Base-by-base conservation (phyloP, 2,113 vertebrate species). In the Gnathonemus longibarbis region DNA sequence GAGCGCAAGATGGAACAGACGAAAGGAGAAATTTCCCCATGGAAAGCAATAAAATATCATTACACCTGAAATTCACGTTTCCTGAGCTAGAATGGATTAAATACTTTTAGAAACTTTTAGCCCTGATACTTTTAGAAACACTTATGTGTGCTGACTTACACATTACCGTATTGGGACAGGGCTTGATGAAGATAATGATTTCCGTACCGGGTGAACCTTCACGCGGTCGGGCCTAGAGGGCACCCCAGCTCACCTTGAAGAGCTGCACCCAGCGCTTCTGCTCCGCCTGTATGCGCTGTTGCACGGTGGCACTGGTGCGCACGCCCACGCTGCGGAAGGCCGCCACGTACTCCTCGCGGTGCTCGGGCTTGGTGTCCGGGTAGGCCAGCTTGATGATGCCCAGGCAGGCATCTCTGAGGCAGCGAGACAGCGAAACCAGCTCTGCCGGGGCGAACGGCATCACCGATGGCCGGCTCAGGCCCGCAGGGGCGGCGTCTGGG, bases 301-400 rank as follows among this genome's bases (percentile, higher is more conserved):
- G 98, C 93, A 98, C 97, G 89, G 97, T 97, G 0, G 95, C 93
- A 92, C 96, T 99, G 0, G 97, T 97, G 49, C 97, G 97, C 5
- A 98, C 98, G 0, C 98, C 98, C 0, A 99, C 95, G 53, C 98
- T 99, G 89, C 96, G 96, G 91, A 99, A 98, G 0, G 98, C 98
- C 0, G 95, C 96, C 87, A 97, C 94, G 49, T 99, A 99, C 84
- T 98, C 98, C 91, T 98, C 97, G 0, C 98, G 96, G 91, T 99
- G 97, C 90, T 98, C 98, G 0, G 98, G 97, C 88, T 98, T 98
- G 15, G 98, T 98, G 92, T 99, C 98, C 0, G 98, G 98, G 89
- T 99, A 98, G 35, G 98, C 98, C 95, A 99, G 93, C 90, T 99
- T 98, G 92, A 99, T 99, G 94, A 99, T 99, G 88, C 98, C 98